These are phyloP conservation scores for Vombatus ursinus DNA, from an alignment of 2,113 vertebrate genomes.

Conservation along the genomic window DNA sequence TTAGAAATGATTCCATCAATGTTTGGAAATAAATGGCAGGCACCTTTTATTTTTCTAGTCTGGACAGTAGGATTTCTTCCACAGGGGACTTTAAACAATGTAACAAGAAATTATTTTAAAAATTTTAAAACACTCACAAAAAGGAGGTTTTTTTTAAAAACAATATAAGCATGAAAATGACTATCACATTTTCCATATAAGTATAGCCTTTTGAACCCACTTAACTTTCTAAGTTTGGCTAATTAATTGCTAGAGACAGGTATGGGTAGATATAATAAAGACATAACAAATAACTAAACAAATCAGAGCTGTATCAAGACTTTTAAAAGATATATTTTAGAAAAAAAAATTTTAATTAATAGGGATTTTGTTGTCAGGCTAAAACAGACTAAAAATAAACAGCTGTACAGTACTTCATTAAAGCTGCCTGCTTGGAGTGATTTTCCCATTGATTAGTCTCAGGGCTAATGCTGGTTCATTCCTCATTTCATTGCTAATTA, in stretches of 20 bases:
- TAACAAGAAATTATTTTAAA: neutral
- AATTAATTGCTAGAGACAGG: conserved; percentile 63
- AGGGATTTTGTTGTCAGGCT: conserved; percentile 79
- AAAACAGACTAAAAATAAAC: conserved; percentile 91
- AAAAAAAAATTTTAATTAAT: conserved; percentile 77
- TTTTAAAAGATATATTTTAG: conserved; percentile 72
- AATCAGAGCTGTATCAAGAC: conserved; percentile 49
- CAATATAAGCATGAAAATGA: neutral
- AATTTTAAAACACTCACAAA: neutral
- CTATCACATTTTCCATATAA: conserved; percentile 38
- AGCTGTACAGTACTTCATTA: conserved; percentile 92
- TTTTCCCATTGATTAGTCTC: conserved; percentile 98
- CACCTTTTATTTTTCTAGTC: neutral
- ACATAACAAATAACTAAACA: conserved; percentile 35
- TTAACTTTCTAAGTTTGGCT: conserved; percentile 61
- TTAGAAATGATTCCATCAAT: conserved; percentile 14
- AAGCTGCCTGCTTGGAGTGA: conserved; percentile 89
- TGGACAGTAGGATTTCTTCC: neutral
- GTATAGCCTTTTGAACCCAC: conserved; percentile 46
- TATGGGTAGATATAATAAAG: conserved; percentile 57
- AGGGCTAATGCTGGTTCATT: conserved; percentile 95
- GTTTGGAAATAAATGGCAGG: conserved; percentile 9
- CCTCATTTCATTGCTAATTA: conserved; percentile 93
- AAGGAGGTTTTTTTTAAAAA: conserved; percentile 20
- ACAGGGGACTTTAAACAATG: neutral